Base-by-base conservation (phyloP, 2,113 vertebrate genomes). In the Fulica atra region DNA sequence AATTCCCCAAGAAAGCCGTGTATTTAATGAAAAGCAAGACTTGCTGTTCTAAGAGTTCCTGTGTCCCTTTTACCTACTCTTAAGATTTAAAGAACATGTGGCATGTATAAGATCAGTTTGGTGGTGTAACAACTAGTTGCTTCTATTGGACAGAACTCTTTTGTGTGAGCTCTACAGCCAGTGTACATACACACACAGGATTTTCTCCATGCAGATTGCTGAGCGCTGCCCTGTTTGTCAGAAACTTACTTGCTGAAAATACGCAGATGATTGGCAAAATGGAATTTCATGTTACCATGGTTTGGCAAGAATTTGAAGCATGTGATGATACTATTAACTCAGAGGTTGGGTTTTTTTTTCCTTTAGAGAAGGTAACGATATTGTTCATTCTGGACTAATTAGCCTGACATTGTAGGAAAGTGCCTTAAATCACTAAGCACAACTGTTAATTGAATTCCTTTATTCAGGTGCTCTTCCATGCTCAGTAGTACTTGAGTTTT, bases 261-360 rank as follows among this genome's bases (percentile, higher is more conserved):
- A 59, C 0, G 2, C 14, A 77, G 35, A 44, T 73, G 50, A 24
- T 18, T 81, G 74, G 74, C 69, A 70, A 92, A 86, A 59, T 68
- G 14, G 61, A 60, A 46, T 70, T 94, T 90, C 83, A 16, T 77
- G 57, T 86, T 92, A 77, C 85, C 42, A 53, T 86, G 36, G 73
- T 84, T 95, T 89, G 60, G 35, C 38, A 70, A 83, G 61, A 68
- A 51, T 83, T 78, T 93, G 88, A 90, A 92, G 68, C 56, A 68
- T 50, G 57, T 70, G n/a, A 91, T 73, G n/a, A 91, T 80, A 60
- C 79, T 74, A 5, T 77, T 94, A 86, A 80, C 40, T 83, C 68
- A n/a, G 23, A n/a, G 40, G n/a, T n/a, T 36, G 48, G 48, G 20
- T 19, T 3, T 0, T 7, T 0, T 7, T 53, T 20, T 60, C 31